Evolutionary conservation across 1,140 invertebrate species (phyloP).

Genomic region (Liolophura sinensis): DNA sequence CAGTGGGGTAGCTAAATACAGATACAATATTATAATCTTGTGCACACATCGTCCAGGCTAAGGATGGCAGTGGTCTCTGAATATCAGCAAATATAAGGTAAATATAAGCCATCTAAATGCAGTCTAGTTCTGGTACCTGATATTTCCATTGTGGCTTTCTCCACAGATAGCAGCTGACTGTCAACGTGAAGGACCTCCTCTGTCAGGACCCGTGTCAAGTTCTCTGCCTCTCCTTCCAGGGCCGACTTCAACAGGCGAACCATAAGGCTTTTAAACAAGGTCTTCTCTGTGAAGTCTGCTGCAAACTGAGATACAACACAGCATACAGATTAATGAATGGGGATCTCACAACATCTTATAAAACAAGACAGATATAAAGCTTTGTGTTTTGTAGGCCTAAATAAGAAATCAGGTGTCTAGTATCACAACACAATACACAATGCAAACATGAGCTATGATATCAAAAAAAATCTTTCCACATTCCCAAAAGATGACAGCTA

Average conservation of each 20-base stretch:
- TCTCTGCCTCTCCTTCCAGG: constrained; percentile 69
- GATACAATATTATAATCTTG: no score
- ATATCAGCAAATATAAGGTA: no score
- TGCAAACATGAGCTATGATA: no score
- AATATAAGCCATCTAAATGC: no score
- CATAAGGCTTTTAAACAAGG: constrained; percentile 60
- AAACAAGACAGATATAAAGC: no score
- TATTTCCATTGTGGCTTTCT: constrained; percentile 81
- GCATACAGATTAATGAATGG: constrained; percentile 13
- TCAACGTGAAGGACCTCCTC: constrained; percentile 85
- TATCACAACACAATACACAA: neutral
- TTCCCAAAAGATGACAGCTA: no score
- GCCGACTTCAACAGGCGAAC: constrained; percentile 55
- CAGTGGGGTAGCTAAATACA: no score
- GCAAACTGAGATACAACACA: constrained; percentile 70
- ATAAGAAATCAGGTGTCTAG: neutral
- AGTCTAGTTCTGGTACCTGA: no score
- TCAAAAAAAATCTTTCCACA: no score
- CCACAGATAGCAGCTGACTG: constrained; percentile 74
- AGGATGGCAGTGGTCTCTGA: no score
- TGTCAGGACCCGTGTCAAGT: constrained; percentile 78
- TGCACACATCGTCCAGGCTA: no score
- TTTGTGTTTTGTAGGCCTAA: neutral
- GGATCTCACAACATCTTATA: no score
- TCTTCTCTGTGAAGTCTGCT: constrained; percentile 78